These are phyloP conservation scores for Synaphobranchus kaupii DNA, from an alignment of 2,797 vertebrate species.

Conservation along the genomic window DNA sequence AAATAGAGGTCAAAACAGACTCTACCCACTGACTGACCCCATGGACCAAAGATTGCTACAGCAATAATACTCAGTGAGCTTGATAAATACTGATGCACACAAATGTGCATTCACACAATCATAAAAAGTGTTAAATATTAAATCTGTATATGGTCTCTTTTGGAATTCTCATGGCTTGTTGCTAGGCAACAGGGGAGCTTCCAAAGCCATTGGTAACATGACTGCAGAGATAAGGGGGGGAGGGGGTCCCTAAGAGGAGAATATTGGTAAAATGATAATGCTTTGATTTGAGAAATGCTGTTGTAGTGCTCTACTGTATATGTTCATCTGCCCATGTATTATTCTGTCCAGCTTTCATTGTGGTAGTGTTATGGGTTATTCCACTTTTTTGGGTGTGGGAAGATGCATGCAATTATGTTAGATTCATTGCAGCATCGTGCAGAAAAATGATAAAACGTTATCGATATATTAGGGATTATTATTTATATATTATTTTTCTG, in stretches of 20 bases:
- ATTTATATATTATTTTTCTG: too few species aligned
- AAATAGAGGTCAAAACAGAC: constrained; percentile 8
- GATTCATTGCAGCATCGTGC: background rate
- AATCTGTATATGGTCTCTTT: constrained; percentile 24
- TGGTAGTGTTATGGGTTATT: background rate
- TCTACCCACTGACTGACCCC: background rate
- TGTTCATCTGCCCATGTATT: background rate
- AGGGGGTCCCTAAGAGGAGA: background rate
- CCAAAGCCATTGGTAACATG: constrained; percentile 59
- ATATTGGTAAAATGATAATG: constrained; percentile 23
- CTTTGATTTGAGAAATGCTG: background rate
- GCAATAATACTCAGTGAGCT: background rate
- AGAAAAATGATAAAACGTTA: background rate
- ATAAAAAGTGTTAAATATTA: constrained; percentile 29
- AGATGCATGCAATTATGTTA: background rate
- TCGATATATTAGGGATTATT: background rate
- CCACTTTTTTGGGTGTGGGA: background rate
- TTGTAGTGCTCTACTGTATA: background rate
- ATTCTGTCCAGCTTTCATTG: background rate
- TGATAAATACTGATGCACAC: constrained; percentile 6
- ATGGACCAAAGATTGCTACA: background rate
- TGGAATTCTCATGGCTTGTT: constrained; percentile 30
- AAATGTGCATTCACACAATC: constrained; percentile 1
- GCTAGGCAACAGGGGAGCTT: constrained; percentile 66
- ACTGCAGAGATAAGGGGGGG: constrained; percentile 40